A percentile compares a stretch with the other conserved stretches of the same genome.
phyloP scores from a whole-genome alignment of 2,888 invertebrate species.

The Thumatha senex region DNA sequence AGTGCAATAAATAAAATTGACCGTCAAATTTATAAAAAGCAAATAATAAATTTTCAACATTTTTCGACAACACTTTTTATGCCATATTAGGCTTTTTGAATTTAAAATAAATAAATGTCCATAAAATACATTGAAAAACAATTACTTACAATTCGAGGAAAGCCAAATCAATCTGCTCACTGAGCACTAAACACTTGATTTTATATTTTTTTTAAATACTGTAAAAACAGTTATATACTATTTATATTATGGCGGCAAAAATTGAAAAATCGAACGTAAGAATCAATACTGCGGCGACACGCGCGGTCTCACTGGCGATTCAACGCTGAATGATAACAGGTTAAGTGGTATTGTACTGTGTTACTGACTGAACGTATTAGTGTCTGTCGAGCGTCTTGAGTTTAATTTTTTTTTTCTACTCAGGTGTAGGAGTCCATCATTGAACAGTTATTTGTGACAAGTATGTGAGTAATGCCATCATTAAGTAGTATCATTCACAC shows the following conservation, averaged over 20 bases:
- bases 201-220: conserved; percentile 2
- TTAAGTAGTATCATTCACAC: too few species aligned
- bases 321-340: conserved; percentile 63
- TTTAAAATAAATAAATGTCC: too few species aligned
- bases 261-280: conserved; percentile 33
- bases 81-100: too few species aligned
- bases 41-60: too few species aligned
- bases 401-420: conserved; percentile 9
- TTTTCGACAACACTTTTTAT: too few species aligned
- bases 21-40: too few species aligned
- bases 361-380: conserved; percentile 32
- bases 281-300: conserved; percentile 31
- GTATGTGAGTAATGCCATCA: too few species aligned
- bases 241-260: conserved; percentile 24
- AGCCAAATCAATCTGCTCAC: conserved; percentile 21
- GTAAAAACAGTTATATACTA: conserved; percentile 1
- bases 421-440: conserved; percentile 44
- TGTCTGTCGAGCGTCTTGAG: too few species aligned
- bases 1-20: too few species aligned
- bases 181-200: conserved; percentile 23
- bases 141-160: conserved; percentile 24
- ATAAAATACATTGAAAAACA: background rate
- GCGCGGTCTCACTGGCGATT: conserved; percentile 46
- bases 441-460: too few species aligned
- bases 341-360: conserved; percentile 25